Percentiles rank a stretch among this genome's conserved stretches.
Conservation (phyloP, 2,797 vertebrate genomes). For the Labeo calbasu region DNA sequence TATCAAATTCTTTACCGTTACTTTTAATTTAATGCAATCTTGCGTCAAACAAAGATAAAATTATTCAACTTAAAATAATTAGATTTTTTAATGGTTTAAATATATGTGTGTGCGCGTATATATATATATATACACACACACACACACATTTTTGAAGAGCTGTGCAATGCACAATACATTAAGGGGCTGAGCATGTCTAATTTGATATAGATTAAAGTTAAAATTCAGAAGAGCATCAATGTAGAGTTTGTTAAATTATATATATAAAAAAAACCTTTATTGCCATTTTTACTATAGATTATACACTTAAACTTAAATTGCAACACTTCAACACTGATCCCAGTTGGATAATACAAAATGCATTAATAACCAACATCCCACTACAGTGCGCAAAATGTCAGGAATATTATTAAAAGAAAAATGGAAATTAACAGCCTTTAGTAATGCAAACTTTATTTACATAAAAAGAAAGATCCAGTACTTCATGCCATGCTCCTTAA, state of each 20-base stretch:
- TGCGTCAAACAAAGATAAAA: too few species aligned
- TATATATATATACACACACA: too few species aligned
- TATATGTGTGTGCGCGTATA: too few species aligned
- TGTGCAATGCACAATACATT: too few species aligned
- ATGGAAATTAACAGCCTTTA: conserved; percentile 68
- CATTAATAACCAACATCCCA: conserved; percentile 63
- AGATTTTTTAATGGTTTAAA: too few species aligned
- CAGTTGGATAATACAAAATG: conserved; percentile 72
- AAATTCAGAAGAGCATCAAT: not conserved
- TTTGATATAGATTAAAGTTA: too few species aligned
- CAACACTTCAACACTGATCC: conserved; percentile 70
- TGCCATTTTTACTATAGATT: conserved; percentile 76
- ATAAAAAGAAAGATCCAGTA: conserved; percentile 80
- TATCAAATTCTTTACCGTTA: too few species aligned
- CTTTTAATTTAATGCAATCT: too few species aligned
- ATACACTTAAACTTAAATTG: conserved; percentile 72
- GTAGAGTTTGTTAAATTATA: conserved; percentile 69
- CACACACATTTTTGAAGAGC: too few species aligned
- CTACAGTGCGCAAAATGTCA: conserved; percentile 61
- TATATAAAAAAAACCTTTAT: conserved; percentile 69
- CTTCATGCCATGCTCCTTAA: conserved; percentile 91
- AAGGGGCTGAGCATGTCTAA: too few species aligned
- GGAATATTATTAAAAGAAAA: conserved; percentile 59
- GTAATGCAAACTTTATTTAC: conserved; percentile 97
- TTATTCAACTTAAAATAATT: too few species aligned